Evolutionary conservation across 2,113 vertebrate genomes (phyloP).

Genomic region (Dasypus novemcinctus): DNA sequence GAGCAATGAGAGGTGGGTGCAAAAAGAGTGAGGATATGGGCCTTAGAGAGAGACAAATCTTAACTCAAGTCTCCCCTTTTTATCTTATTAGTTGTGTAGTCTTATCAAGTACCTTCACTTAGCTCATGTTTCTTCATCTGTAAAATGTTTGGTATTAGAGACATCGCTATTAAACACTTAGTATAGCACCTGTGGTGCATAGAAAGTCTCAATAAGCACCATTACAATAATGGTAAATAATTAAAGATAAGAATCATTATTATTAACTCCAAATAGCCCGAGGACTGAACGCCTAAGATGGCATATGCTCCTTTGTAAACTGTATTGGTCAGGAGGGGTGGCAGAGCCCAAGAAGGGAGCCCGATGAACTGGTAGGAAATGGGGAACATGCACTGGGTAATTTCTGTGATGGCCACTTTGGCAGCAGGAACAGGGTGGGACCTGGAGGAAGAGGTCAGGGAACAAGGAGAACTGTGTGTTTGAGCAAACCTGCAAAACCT

Average conservation of each 20-base stretch:
- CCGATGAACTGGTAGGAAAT: background rate
- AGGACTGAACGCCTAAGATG: background rate
- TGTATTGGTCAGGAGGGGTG: background rate
- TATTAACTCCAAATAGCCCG: background rate
- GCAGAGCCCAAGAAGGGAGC: too few relatives aligned
- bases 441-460: background rate
- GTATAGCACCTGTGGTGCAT: background rate
- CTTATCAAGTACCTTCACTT: background rate
- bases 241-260: background rate
- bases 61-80: background rate
- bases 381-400: too few relatives aligned
- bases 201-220: background rate
- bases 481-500: accelerated
- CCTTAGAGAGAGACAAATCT: background rate
- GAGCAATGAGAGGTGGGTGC: accelerated
- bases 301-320: background rate
- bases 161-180: background rate
- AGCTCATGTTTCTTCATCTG: background rate
- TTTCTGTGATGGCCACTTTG: background rate
- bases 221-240: background rate
- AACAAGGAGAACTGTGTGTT: background rate
- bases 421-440: background rate
- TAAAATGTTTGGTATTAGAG: background rate
- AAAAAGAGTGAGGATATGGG: too few relatives aligned
- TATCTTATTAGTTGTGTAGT: background rate